Evolutionary conservation across 1,140 invertebrate genomes (phyloP), one percentile per base, ranked within the genome.

Genomic region (Dendrolimus punctatus): DNA sequence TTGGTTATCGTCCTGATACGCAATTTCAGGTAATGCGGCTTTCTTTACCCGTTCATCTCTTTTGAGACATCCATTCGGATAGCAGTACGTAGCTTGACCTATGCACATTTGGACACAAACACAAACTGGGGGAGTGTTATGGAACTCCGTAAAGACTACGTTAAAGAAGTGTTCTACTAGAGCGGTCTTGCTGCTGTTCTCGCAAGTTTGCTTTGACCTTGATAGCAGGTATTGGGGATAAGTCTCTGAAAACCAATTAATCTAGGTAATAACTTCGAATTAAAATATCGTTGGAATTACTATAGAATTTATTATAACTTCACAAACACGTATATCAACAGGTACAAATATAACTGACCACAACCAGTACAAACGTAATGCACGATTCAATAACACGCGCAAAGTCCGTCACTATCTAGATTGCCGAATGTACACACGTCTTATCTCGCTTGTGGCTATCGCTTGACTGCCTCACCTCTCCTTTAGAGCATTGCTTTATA

Each of bases 41-140:
- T 57, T 41, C 41, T 45, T 42, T 43, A 57, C 59, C 7, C 44
- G 64, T 0, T 69, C 65, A n/a, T 49, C 39, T 53, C 48, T 66
- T 49, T 66, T 73, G 4, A 80, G 61, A 50, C 81, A 85, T n/a
- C 79, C 74, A 51, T 76, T 81, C 1, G 81, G 81, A 9, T 82
- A 85, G 53, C 81, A 85, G 54, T 85, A 85, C 0, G 73, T 76
- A 0, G 81, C 57, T 45, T 75, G 69, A 5, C 72, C 64, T 0
- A 42, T 9, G 40, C 81, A 85, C 71, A 85, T 81, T 60, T 82
- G 79, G 0, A 85, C 73, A 40, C 81, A 85, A 0, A 79, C 68
- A 39, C 81, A 85, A 0, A 65, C 53, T 8, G 79, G 79, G 0
- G 71, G 71, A 0, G 56, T 64, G 6, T 58, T 69, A 5, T 76